Evolutionary conservation across 1,140 invertebrate genomes (phyloP), one percentile per base, ranked within the genome.

Genomic region (Drosophila novamexicana): DNA sequence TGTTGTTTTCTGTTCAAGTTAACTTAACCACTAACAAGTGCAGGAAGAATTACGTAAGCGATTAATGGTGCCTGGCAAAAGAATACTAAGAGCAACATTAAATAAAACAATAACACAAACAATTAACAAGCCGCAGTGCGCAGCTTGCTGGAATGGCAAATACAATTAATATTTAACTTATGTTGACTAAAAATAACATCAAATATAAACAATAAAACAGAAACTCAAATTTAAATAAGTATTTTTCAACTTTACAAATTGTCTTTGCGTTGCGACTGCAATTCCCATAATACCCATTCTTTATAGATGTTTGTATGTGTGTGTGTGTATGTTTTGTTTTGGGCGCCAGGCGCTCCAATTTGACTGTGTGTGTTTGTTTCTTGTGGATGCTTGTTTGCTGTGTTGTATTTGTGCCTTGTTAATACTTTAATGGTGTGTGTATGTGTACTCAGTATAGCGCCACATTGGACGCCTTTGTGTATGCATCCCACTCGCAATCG

Each of bases 401-500:
- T 75, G 45, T 75, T 75, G 53, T 64, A 54, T 76, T 86, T 86
- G 82, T 86, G 82, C 83, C 83, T 88, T 79, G 79, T 63, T 86
- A 86, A 86, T 86, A 86, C 82, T 86, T 86, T 58, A 77, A 79
- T 86, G 83, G 83, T 86, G 61, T 62, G 34, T 64, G 61, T 75
- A 16, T 72, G 45, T 64, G 40, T 65, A 29, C 54, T 91, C 63
- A 91, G 75, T 91, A 91, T 61, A 82, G 80, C 58, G 89, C 89
- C 71, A 88, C 82, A 69, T 88, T 91, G 66, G 83, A 83, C 62
- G 85, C 90, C 67, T 91, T 81, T 64, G 90, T 91, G 50, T 91
- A 91, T 58, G 90, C 90, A 73, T 92, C 92, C 84, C 91, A 92
- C 77, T 92, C 91, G 71, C 91, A 92, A 76, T 92, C 91, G 72